Conservation (phyloP, 2,113 vertebrate species). For the Triplophysa dalaica region DNA sequence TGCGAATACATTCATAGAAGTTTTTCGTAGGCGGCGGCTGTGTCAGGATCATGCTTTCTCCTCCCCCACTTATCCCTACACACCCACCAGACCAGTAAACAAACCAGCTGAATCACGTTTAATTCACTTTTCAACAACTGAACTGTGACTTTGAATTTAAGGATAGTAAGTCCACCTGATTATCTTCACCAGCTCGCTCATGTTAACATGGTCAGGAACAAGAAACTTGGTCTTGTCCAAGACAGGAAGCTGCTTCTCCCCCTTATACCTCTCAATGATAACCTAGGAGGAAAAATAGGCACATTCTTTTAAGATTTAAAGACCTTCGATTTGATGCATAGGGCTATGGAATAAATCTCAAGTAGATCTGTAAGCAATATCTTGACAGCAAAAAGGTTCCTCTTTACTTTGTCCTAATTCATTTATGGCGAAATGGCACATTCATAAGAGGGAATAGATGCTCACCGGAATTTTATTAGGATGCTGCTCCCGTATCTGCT, state of each 20-base stretch:
- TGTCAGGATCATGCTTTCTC: not conserved
- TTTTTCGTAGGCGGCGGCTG: too few relatives aligned
- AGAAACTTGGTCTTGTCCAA: constrained; percentile 99
- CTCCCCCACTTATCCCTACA: not conserved
- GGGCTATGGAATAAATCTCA: not conserved
- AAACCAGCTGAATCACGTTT: constrained; percentile 26
- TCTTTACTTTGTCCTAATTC: not conserved
- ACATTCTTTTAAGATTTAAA: not conserved
- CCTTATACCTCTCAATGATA: constrained; percentile 97
- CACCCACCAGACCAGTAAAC: constrained; percentile 44
- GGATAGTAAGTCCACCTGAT: constrained; percentile 79
- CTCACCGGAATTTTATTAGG: constrained; percentile 98
- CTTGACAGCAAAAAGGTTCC: not conserved
- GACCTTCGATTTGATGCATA: not conserved
- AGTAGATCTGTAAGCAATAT: not conserved
- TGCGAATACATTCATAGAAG: not conserved
- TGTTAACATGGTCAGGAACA: constrained; percentile 97
- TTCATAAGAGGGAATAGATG: constrained; percentile 14
- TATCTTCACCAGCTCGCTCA: constrained; percentile 99
- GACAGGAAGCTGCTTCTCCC: constrained; percentile 95
- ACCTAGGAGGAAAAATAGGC: constrained; percentile 74
- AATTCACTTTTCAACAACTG: not conserved
- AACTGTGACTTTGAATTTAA: not conserved
- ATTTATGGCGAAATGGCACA: not conserved
- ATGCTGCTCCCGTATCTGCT: constrained; percentile 96